Percentiles rank a stretch among this genome's conserved stretches.
Conservation (phyloP, 2,113 vertebrate genomes). For the Podocnemis expansa region DNA sequence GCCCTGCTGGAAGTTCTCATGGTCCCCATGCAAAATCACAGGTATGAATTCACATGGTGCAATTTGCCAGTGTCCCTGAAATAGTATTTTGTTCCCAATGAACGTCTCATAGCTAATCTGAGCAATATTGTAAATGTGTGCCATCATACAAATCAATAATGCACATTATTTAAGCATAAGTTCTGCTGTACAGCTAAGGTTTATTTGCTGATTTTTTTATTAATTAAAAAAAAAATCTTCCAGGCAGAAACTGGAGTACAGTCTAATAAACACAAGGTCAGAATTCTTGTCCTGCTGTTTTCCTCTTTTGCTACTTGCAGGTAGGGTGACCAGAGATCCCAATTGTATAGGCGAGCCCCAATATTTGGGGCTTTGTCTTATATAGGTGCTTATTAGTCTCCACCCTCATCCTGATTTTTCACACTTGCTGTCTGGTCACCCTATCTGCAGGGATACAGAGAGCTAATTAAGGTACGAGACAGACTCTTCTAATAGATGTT, state of each 20-base stretch:
- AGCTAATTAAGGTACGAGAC: background rate
- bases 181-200: conserved; percentile 44
- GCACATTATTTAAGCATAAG: background rate
- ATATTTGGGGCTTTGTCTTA: too few species aligned
- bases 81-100: background rate
- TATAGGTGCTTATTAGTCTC: too few species aligned
- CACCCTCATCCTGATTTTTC: too few species aligned
- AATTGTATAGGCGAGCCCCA: too few species aligned
- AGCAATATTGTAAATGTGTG: background rate
- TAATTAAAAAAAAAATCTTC: background rate
- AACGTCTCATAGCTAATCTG: rapidly evolving
- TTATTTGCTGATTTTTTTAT: background rate
- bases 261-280: conserved; percentile 51
- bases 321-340: too few species aligned
- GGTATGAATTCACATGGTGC: background rate
- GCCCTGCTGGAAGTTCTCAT: background rate
- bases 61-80: rapidly evolving
- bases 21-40: rapidly evolving
- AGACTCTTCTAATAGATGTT: background rate
- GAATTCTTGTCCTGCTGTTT: background rate
- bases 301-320: background rate
- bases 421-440: too few species aligned
- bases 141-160: background rate
- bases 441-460: background rate
- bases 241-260: conserved; percentile 40